Conservation (phyloP, 1,140 invertebrate species). For the Lepidurus apus region DNA sequence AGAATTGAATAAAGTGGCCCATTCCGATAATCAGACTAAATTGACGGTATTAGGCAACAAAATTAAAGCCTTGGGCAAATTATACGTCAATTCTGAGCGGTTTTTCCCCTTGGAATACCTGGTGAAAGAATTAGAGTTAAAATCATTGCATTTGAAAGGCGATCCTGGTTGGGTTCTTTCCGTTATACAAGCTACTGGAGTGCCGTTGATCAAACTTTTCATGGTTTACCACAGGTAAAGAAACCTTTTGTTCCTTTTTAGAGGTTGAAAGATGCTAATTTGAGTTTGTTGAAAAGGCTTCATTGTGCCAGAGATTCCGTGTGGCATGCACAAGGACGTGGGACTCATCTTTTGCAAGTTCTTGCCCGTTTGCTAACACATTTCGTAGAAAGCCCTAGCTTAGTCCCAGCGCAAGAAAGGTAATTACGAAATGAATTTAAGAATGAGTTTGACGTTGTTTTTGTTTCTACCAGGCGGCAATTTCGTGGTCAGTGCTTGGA, state of each 20-base stretch:
- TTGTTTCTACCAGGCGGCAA: constrained; percentile 1
- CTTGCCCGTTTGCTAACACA: constrained; percentile 30
- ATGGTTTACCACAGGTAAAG: constrained; percentile 27
- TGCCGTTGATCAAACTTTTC: constrained; percentile 29
- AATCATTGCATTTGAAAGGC: constrained; percentile 21
- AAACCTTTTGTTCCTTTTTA: not conserved
- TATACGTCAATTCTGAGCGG: constrained; percentile 32
- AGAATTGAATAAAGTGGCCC: constrained; percentile 31
- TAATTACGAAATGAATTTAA: not conserved
- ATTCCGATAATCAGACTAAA: constrained; percentile 27
- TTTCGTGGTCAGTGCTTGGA: constrained; percentile 28
- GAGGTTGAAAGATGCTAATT: not conserved
- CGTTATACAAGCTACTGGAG: constrained; percentile 24
- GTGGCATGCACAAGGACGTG: constrained; percentile 32
- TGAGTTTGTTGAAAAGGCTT: constrained; percentile 12
- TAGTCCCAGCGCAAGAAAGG: constrained; percentile 32
- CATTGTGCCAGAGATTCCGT: constrained; percentile 28
- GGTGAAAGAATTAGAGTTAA: constrained; percentile 26
- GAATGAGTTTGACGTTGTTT: not conserved
- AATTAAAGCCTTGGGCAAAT: constrained; percentile 22
- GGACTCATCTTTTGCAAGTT: constrained; percentile 31
- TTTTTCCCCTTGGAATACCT: constrained; percentile 35
- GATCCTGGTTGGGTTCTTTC: constrained; percentile 29
- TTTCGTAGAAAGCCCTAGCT: constrained; percentile 29
- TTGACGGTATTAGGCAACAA: constrained; percentile 28